Evolutionary conservation across 2,888 invertebrate genomes (phyloP), one percentile per base, ranked within the genome.

Genomic region (Stratiomys singularior): DNA sequence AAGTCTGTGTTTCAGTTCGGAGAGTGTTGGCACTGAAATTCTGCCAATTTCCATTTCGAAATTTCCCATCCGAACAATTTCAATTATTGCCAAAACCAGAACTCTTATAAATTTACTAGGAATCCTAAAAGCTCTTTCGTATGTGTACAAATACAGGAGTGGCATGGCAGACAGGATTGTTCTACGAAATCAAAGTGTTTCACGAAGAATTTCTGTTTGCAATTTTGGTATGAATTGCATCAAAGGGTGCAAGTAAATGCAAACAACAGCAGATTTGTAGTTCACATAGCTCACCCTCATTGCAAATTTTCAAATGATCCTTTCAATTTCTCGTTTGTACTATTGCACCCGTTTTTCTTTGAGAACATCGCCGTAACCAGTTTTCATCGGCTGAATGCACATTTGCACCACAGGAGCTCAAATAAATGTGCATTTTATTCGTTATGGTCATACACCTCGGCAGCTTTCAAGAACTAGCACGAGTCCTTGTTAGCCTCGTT

Each of bases 1-100:
- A 67, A 67, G 67, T 67, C 44, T 15, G 67, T 67, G 5, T 71
- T 47, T 15, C 64, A 27, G 47, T 27, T 25, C 47, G 44, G 13
- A 52, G 47, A 52, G 27, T 47, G 47, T 52, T 71, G 52, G 71
- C 52, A 47, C 23, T 71, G 71, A 47, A 52, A 52, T 71, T 71
- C 27, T 71, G 71, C 71, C 71, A 47, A 71, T 71, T 71, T 71
- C 71, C 71, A 71, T 71, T 71, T 47, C 47, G 71, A 71, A 27
- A 52, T 28, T 71, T 46, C 28, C 25, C 52, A 25, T 71, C 47
- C 27, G 47, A 71, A 46, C 71, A 71, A 71, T 71, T 71, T 52
- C 71, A 71, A 71, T 71, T 52, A 71, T 71, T 71, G 71, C 71
- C 71, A 71, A 52, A 71, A 23, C 25, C 28, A 25, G 71, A 71